These are phyloP conservation scores for Dipodomys merriami DNA, from an alignment of 2,113 vertebrate species.

Conservation along the genomic window DNA sequence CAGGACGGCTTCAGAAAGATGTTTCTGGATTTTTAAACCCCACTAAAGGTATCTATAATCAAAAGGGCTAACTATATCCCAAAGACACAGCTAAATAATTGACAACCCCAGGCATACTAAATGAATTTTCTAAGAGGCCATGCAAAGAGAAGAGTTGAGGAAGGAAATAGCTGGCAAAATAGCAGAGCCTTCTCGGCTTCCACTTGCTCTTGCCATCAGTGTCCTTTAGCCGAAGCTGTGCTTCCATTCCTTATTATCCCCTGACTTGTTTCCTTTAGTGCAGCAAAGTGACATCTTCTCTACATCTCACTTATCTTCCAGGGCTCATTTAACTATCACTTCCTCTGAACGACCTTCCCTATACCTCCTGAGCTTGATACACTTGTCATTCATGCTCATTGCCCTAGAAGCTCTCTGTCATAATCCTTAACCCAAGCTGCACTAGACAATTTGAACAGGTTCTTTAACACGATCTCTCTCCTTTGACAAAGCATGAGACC, in stretches of 20 bases:
- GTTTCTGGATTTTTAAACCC: background rate
- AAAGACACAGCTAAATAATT: background rate
- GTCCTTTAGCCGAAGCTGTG: background rate
- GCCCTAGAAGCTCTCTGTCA: background rate
- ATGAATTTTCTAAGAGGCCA: background rate
- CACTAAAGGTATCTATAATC: background rate
- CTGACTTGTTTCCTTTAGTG: background rate
- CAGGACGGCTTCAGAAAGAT: background rate
- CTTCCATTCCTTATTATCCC: too few relatives aligned
- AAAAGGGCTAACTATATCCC: background rate
- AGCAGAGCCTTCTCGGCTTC: background rate
- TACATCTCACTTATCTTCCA: background rate
- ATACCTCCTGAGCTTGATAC: background rate
- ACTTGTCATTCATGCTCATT: too few relatives aligned
- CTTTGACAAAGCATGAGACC: background rate
- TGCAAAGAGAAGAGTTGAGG: background rate
- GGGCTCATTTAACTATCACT: background rate
- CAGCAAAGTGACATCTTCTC: background rate
- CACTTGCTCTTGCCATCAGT: fast-evolving
- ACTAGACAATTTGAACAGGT: background rate
- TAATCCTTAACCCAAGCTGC: background rate
- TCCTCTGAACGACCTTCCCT: background rate
- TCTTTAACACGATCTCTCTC: background rate
- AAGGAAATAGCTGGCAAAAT: background rate
- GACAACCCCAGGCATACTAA: background rate